Evolutionary conservation across 2,888 invertebrate genomes (phyloP).

Genomic region (Drosophila subsilvestris): DNA sequence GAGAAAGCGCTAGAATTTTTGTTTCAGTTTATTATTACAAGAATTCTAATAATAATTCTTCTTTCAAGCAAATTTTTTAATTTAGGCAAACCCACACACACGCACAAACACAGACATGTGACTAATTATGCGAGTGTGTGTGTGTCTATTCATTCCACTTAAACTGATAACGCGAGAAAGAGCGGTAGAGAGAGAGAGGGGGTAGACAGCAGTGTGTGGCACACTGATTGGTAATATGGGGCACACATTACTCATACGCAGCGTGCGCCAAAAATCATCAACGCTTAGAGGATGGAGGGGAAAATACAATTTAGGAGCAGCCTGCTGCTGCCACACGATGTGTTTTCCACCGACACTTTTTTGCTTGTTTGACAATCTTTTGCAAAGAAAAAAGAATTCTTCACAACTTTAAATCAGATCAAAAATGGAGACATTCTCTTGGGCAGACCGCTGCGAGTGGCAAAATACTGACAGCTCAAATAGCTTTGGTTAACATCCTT

Average conservation of each 20-base stretch:
- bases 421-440: no score
- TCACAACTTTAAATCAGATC: neutral
- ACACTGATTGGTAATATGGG: slow-evolving; percentile 8
- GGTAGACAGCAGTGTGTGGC: neutral
- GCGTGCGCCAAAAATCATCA: slow-evolving; percentile 34
- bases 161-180: slow-evolving; percentile 30
- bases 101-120: slow-evolving; percentile 21
- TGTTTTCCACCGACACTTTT: neutral
- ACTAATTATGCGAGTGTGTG: slow-evolving; percentile 28
- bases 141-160: slow-evolving; percentile 24
- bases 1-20: slow-evolving; percentile 5
- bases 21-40: slow-evolving; percentile 10
- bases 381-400: no score
- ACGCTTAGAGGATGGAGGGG: neutral
- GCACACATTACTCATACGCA: slow-evolving; percentile 61
- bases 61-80: slow-evolving; percentile 47
- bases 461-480: no score
- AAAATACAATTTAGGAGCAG: no score
- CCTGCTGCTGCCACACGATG: neutral
- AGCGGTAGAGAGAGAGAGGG: neutral
- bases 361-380: no score
- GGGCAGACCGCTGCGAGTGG: no score
- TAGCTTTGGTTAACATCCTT: no score
- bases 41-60: slow-evolving; percentile 67
- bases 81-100: slow-evolving; percentile 53